Conservation (phyloP, 2,113 vertebrate genomes). For the Spermophilus dauricus region DNA sequence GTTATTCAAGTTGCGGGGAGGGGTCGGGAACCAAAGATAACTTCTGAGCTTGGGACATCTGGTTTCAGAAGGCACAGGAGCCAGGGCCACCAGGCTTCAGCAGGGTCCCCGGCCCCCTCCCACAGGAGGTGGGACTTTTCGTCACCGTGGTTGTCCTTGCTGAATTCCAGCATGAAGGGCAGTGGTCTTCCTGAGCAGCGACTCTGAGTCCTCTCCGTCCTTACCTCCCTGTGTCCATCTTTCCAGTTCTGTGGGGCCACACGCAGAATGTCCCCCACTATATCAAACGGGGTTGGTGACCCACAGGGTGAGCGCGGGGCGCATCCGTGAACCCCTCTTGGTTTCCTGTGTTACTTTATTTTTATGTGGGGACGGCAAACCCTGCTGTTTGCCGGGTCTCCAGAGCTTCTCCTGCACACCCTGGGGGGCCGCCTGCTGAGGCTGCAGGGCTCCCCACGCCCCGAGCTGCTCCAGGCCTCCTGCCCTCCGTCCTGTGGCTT, state of each 20-base stretch:
- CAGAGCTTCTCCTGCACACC: fast-evolving
- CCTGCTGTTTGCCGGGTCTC: fast-evolving
- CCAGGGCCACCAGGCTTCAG: no score
- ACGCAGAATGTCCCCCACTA: no score
- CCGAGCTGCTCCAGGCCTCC: fast-evolving
- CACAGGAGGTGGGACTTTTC: no score
- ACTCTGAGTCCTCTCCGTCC: no score
- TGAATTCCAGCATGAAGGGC: fast-evolving
- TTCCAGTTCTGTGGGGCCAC: fast-evolving
- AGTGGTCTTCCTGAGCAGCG: no score
- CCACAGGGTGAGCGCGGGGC: not conserved
- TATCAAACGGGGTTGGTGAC: not conserved
- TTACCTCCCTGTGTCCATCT: no score
- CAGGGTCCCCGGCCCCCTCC: no score
- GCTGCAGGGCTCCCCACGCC: not conserved
- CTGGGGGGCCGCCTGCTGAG: not conserved
- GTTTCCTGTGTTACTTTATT: fast-evolving
- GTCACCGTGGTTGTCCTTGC: no score
- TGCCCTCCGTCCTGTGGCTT: not conserved
- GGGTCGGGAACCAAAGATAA: not conserved
- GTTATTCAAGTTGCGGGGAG: no score
- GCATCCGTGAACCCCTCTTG: fast-evolving
- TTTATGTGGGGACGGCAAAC: fast-evolving
- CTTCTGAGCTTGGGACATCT: no score
- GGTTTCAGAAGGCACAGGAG: not conserved